Evolutionary conservation across 2,888 invertebrate species (phyloP), one percentile per base, ranked within the genome.

Genomic region (Hyposoter didymator): DNA sequence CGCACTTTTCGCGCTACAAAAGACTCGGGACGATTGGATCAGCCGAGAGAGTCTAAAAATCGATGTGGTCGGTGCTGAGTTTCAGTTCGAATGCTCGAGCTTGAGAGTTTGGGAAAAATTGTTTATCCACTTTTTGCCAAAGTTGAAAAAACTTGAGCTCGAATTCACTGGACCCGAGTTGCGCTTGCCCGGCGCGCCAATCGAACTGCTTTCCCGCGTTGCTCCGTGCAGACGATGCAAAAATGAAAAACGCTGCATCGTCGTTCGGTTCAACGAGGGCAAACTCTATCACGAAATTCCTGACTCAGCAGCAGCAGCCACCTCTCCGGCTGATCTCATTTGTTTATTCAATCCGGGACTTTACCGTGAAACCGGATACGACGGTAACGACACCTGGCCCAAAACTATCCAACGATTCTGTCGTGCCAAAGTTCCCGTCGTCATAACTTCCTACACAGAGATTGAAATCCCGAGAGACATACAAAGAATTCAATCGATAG

Each of bases 311-410:
- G 43, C 86, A 22, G 72, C 82, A 8, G 43, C 22, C 14, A 22
- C 88, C 10, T 47, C 67, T 3, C 84, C 88, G 47, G 93, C 94
- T 0, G 92, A 94, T 88, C 59, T 94, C 0, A 96, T 97, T 7
- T 97, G 97, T 89, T 95, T 96, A 35, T 97, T 97, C 91, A 97
- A 97, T 91, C 95, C 96, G 0, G 96, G 96, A 69, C 94, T 97
- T 7, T 96, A 97, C 89, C 95, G 97, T n/a, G 94, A 94, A 0
- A 96, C 96, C 0, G 95, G 96, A 0, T 96, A 95, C 91, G 95
- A 95, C 59, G 95, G 95, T 22, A 94, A 94, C 72, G 96, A 97
- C 89, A 95, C 95, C 0, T 97, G 97, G 97, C 95, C 96, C 0
- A 93, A 95, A 17, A 96, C 96, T 2, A 95, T 97, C 84, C 94